phyloP scores from a whole-genome alignment of 2,113 vertebrate genomes.

The Anguilla japonica region DNA sequence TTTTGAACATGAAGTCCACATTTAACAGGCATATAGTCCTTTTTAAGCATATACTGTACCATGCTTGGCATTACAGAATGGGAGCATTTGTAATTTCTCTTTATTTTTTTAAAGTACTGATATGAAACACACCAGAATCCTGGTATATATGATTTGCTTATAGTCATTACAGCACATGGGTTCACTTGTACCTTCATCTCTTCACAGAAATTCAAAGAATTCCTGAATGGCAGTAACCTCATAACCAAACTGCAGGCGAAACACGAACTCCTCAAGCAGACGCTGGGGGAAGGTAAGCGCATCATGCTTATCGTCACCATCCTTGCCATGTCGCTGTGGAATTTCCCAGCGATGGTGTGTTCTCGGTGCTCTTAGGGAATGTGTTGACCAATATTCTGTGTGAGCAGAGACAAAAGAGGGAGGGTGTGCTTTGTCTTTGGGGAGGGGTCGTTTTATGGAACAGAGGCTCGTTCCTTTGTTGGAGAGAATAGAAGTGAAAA shows the following conservation, averaged over 20 bases:
- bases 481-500: neutral
- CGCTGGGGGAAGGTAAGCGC: slow-evolving; percentile 91
- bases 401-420: neutral
- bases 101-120: neutral
- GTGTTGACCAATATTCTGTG: neutral
- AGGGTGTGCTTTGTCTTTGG: neutral
- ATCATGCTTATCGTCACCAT: neutral
- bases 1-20: neutral
- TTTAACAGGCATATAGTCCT: neutral
- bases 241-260: slow-evolving; percentile 98
- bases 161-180: neutral
- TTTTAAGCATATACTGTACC: neutral
- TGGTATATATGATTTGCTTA: neutral
- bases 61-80: neutral
- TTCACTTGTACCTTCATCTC: slow-evolving; percentile 42
- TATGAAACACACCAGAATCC: neutral
- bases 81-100: neutral
- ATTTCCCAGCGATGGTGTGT: too few species aligned
- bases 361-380: too few species aligned
- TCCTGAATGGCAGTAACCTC: slow-evolving; percentile 95
- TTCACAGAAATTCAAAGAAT: slow-evolving; percentile 94
- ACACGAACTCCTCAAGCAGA: slow-evolving; percentile 95
- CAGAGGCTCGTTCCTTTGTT: neutral
- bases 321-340: too few species aligned
- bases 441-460: neutral